phyloP scores from a whole-genome alignment of 2,888 invertebrate genomes.

The Drosophila conformis region DNA sequence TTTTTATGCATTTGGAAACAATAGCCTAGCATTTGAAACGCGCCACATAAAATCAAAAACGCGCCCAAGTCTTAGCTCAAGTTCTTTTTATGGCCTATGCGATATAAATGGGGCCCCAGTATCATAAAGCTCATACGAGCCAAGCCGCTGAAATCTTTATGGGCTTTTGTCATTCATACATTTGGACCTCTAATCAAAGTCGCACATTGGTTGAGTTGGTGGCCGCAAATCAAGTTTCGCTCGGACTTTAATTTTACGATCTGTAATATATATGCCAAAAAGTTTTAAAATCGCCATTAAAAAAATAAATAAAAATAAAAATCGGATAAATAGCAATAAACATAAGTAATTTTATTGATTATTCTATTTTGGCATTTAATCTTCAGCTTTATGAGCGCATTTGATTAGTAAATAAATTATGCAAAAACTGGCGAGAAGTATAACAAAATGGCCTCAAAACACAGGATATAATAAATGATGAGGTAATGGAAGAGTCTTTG shows the following conservation, averaged over 20 bases:
- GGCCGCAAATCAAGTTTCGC: slow-evolving; percentile 72
- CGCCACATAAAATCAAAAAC: slow-evolving; percentile 42
- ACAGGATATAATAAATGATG: slow-evolving; percentile 6
- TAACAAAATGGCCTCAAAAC: slow-evolving; percentile 7
- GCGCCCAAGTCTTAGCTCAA: slow-evolving; percentile 28
- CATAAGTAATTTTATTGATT: slow-evolving; percentile 61
- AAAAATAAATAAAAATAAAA: slow-evolving; percentile 15
- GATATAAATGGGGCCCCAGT: slow-evolving; percentile 3
- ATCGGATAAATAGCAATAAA: slow-evolving; percentile 19
- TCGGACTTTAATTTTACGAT: slow-evolving; percentile 48
- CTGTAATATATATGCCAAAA: slow-evolving; percentile 69
- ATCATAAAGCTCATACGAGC: slow-evolving; percentile 42
- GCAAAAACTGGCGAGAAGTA: slow-evolving; percentile 4
- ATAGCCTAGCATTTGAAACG: slow-evolving; percentile 65
- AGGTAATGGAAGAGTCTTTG: slow-evolving; percentile 18
- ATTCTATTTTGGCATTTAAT: slow-evolving; percentile 69
- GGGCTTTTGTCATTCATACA: slow-evolving; percentile 45
- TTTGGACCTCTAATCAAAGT: slow-evolving; percentile 35
- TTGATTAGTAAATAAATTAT: slow-evolving; percentile 67
- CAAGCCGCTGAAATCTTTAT: slow-evolving; percentile 72
- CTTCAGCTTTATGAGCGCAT: slow-evolving; percentile 62
- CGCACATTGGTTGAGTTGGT: slow-evolving; percentile 36
- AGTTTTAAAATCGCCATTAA: slow-evolving; percentile 49
- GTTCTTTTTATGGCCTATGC: slow-evolving; percentile 25
- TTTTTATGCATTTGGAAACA: slow-evolving; percentile 59